These are phyloP conservation scores for Nasonia longicornis DNA, from an alignment of 1,140 invertebrate genomes.

Conservation along the genomic window DNA sequence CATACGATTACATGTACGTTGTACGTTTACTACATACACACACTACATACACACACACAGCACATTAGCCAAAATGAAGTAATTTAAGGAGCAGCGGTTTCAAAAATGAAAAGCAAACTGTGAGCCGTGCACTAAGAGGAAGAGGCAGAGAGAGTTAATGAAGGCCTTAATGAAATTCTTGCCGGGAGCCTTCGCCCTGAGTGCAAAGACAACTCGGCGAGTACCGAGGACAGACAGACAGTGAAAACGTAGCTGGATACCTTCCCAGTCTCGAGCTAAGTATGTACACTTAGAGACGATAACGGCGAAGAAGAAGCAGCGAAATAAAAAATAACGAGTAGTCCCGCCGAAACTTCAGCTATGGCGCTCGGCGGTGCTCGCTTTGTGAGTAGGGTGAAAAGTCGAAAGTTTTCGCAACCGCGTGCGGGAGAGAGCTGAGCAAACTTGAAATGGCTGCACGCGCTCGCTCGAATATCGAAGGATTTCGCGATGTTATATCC, in stretches of 20 bases:
- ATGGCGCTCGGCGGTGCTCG: background rate
- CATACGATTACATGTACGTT: too few relatives aligned
- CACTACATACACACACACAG: too few relatives aligned
- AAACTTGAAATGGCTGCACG: slow-evolving; percentile 30
- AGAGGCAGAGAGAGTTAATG: slow-evolving; percentile 19
- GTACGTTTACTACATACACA: too few relatives aligned
- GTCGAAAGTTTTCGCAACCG: background rate
- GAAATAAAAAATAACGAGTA: slow-evolving; percentile 21
- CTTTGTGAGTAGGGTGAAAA: slow-evolving; percentile 24
- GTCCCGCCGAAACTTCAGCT: background rate
- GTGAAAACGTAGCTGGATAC: background rate
- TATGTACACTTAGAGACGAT: slow-evolving; percentile 32
- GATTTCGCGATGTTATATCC: slow-evolving; percentile 22
- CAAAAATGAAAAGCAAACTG: too few relatives aligned
- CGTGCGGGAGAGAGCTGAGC: background rate
- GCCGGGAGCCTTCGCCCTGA: slow-evolving; percentile 16
- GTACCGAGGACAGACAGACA: slow-evolving; percentile 31
- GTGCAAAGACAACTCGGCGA: slow-evolving; percentile 47
- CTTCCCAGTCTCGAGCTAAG: background rate
- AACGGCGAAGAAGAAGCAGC: slow-evolving; percentile 39
- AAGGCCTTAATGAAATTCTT: slow-evolving; percentile 38
- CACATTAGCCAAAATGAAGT: too few relatives aligned
- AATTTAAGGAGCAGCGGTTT: too few relatives aligned
- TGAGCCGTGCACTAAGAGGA: too few relatives aligned
- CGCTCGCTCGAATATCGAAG: background rate